phyloP scores from a whole-genome alignment of 2,888 invertebrate species.

The Drosophila nr. perissopoda region DNA sequence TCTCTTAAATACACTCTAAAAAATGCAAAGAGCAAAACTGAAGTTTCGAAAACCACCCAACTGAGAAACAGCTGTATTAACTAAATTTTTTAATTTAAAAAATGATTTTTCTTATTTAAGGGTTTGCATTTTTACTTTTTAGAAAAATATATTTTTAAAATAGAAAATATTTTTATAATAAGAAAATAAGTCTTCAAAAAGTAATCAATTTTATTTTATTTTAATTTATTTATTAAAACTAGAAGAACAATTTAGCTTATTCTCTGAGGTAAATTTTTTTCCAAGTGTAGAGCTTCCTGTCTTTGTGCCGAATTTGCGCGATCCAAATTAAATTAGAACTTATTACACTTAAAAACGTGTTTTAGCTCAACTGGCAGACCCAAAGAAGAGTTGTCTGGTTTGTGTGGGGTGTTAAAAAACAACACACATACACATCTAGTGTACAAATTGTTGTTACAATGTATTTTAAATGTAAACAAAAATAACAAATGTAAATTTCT shows the following conservation, averaged over 20 bases:
- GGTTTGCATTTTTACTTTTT: neutral
- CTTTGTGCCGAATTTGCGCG: constrained; percentile 33
- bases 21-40: constrained; percentile 5
- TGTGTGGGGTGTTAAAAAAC: constrained; percentile 19
- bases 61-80: too few species aligned
- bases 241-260: constrained; percentile 5
- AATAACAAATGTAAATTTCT: constrained; percentile 77
- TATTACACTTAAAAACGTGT: constrained; percentile 55
- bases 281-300: constrained; percentile 31
- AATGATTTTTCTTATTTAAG: neutral
- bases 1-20: neutral
- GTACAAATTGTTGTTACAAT: constrained; percentile 72
- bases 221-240: neutral
- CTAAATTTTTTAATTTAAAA: neutral
- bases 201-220: neutral
- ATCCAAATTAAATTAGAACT: constrained; percentile 56
- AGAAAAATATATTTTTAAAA: neutral
- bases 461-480: constrained; percentile 78
- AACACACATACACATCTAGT: constrained; percentile 22
- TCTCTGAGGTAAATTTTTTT: neutral
- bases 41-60: neutral
- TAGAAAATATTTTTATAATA: neutral
- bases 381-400: constrained; percentile 8
- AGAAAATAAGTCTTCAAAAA: neutral
- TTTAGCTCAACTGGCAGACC: constrained; percentile 58